These are phyloP conservation scores for Prionace glauca DNA, from an alignment of 2,797 vertebrate species.

Conservation along the genomic window DNA sequence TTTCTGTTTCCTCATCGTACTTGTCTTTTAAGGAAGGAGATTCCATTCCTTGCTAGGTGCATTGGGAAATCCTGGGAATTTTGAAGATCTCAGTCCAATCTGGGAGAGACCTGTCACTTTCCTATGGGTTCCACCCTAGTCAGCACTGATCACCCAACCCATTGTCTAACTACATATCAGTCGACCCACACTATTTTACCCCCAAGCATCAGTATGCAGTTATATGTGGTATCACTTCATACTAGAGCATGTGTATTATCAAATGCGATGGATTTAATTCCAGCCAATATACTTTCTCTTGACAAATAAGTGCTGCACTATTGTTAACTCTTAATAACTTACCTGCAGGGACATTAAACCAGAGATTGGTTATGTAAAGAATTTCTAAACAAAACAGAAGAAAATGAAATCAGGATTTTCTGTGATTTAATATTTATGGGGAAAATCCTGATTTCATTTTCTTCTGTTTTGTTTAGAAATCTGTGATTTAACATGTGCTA, in stretches of 20 bases:
- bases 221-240: neutral
- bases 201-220: neutral
- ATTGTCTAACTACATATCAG: neutral
- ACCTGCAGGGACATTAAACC: neutral
- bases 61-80: neutral
- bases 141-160: neutral
- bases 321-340: constrained; percentile 12
- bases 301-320: neutral
- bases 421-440: too few species aligned
- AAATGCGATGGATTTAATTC: neutral
- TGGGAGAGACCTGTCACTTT: too few species aligned
- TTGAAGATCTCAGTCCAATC: neutral
- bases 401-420: neutral
- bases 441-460: too few species aligned
- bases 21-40: neutral
- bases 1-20: neutral
- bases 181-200: neutral
- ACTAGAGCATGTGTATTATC: neutral
- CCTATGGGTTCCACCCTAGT: neutral
- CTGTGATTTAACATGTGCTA: neutral
- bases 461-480: too few species aligned
- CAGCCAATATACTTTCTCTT: neutral
- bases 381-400: neutral
- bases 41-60: neutral
- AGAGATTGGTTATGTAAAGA: neutral